Percentiles rank a stretch among this genome's conserved stretches.
These are phyloP conservation scores for Eulacestoma nigropectus DNA, from an alignment of 2,113 vertebrate species.

Conservation along the genomic window DNA sequence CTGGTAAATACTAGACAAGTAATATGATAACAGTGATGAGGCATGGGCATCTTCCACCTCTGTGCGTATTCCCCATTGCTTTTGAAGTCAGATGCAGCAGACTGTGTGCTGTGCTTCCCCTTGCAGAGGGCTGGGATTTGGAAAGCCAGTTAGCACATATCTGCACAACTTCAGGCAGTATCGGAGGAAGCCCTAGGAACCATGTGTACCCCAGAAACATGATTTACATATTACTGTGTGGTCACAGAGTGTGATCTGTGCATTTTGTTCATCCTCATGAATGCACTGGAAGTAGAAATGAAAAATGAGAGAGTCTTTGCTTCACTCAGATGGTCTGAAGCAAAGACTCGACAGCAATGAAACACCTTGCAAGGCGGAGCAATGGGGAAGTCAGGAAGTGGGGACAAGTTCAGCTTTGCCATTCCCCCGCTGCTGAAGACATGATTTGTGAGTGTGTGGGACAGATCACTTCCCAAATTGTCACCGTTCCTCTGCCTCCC, in stretches of 20 bases:
- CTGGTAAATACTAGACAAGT: background rate
- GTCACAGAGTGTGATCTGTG: background rate
- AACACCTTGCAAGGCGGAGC: background rate
- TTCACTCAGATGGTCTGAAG: background rate
- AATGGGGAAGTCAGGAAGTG: background rate
- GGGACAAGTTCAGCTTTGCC: background rate
- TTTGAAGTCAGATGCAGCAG: background rate
- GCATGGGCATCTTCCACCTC: background rate
- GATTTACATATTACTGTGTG: background rate
- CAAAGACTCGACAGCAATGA: rapidly evolving
- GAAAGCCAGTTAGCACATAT: background rate
- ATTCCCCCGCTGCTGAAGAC: background rate
- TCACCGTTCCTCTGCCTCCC: background rate
- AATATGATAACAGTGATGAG: background rate
- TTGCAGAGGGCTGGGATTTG: background rate
- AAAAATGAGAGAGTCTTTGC: background rate
- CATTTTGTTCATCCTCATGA: background rate
- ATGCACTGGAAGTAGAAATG: background rate
- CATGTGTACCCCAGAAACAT: background rate
- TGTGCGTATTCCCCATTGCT: background rate
- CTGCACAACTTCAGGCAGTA: background rate
- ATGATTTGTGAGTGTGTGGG: background rate
- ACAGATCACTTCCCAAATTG: background rate
- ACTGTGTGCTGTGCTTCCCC: background rate
- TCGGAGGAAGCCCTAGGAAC: background rate